phyloP scores from a whole-genome alignment of 2,888 invertebrate species.

The Amphipyra tragopoginis region DNA sequence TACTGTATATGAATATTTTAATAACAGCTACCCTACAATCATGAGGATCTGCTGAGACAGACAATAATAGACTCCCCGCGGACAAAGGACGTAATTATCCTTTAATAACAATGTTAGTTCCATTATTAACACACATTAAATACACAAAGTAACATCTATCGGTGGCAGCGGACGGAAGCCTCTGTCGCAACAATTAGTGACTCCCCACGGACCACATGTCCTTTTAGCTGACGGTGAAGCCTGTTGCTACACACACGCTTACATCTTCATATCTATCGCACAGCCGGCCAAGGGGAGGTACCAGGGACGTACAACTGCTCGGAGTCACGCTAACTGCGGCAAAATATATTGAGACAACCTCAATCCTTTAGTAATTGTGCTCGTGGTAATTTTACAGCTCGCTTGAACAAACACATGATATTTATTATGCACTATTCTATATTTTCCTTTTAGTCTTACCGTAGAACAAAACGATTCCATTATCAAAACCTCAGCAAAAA shows the following conservation, averaged over 20 bases:
- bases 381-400: background rate
- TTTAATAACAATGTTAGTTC: too few relatives aligned
- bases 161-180: background rate
- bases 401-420: slow-evolving; percentile 1
- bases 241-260: background rate
- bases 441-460: background rate
- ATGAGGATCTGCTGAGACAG: too few relatives aligned
- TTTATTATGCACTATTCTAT: background rate
- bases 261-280: background rate
- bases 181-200: background rate
- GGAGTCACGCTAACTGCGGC: slow-evolving; percentile 14
- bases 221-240: background rate
- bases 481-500: slow-evolving; percentile 6
- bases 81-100: too few relatives aligned
- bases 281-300: background rate
- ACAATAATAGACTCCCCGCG: background rate
- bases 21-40: too few relatives aligned
- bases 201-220: background rate
- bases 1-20: too few relatives aligned
- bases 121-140: background rate
- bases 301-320: slow-evolving; percentile 1
- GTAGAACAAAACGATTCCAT: slow-evolving; percentile 8
- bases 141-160: background rate
- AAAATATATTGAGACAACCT: background rate
- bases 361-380: background rate